Evolutionary conservation across 1,140 invertebrate genomes (phyloP).

Genomic region (Papilio aristodemus): DNA sequence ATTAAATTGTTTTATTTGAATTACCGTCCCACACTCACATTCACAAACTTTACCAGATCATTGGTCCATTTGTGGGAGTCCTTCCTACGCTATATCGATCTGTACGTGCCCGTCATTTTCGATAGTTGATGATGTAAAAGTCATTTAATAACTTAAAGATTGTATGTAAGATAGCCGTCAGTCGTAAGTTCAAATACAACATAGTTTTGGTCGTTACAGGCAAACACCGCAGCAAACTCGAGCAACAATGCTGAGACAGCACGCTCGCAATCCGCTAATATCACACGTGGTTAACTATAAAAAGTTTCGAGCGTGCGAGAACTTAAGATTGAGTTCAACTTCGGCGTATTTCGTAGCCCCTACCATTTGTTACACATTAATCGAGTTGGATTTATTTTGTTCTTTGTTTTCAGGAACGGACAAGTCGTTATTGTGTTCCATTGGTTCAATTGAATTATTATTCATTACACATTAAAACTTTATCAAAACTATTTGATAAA

Average conservation of each 20-base stretch:
- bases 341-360: neutral
- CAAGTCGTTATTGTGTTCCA: no score
- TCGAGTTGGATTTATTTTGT: neutral
- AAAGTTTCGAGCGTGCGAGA: constrained; percentile 18
- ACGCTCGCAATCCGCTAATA: constrained; percentile 9
- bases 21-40: no score
- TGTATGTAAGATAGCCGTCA: neutral
- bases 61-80: no score
- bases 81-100: no score
- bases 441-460: no score
- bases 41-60: no score
- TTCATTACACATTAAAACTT: no score
- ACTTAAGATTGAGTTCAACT: constrained; percentile 30
- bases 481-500: no score
- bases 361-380: neutral
- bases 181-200: neutral
- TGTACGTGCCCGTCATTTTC: no score
- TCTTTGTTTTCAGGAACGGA: no score
- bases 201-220: neutral
- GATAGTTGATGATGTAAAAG: neutral
- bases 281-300: constrained; percentile 28
- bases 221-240: neutral
- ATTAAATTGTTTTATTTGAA: no score
- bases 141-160: neutral
- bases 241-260: neutral